Evolutionary conservation across 2,888 invertebrate species (phyloP).

Genomic region (Beris morrisii): DNA sequence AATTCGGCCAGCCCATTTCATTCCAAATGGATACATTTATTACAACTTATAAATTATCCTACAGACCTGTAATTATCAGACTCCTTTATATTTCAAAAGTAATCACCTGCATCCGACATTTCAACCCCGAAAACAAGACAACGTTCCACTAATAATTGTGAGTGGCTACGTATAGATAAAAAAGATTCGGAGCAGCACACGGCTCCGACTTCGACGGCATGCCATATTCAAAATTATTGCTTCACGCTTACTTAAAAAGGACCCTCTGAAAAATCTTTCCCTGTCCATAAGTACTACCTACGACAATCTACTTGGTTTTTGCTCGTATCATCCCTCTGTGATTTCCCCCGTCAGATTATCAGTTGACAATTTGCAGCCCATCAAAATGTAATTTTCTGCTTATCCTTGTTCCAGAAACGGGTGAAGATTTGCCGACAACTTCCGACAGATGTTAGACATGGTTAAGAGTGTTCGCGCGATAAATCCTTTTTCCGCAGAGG

Average conservation of each 20-base stretch:
- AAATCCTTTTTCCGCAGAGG: conserved; percentile 19
- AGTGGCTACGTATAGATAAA: no score
- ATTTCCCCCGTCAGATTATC: conserved; percentile 38
- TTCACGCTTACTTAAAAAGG: conserved; percentile 1
- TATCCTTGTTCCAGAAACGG: conserved; percentile 33
- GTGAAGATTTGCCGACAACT: conserved; percentile 39
- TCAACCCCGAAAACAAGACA: neutral
- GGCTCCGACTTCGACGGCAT: neutral
- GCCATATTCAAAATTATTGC: conserved; percentile 1
- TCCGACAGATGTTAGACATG: conserved; percentile 44
- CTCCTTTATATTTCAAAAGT: neutral
- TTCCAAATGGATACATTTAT: no score
- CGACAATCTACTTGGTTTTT: neutral
- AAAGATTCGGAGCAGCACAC: no score
- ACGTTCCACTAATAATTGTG: neutral
- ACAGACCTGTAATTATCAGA: neutral
- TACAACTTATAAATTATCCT: no score
- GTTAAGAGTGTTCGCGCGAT: conserved; percentile 25
- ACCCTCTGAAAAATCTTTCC: neutral
- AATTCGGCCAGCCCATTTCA: no score
- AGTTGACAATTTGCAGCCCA: conserved; percentile 45
- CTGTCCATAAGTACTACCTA: neutral
- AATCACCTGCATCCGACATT: conserved; percentile 10
- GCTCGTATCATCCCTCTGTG: neutral
- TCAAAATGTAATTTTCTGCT: conserved; percentile 45